These are phyloP conservation scores for Troides helena DNA, from an alignment of 2,888 invertebrate genomes.

Conservation along the genomic window DNA sequence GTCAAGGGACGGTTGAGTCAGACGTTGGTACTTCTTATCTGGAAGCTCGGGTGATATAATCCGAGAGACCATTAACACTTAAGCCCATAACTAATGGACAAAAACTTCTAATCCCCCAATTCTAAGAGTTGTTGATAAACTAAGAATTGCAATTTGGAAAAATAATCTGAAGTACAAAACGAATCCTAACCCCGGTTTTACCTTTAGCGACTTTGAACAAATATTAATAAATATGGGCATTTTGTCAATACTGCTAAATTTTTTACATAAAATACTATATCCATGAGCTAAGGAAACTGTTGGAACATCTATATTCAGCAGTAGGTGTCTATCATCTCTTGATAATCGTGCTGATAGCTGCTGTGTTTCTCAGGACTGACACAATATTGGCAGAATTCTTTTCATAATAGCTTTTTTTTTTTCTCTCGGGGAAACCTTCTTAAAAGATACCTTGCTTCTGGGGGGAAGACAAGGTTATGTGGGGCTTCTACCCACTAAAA, in stretches of 20 bases:
- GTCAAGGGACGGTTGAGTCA: constrained; percentile 62
- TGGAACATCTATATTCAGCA: too few relatives aligned
- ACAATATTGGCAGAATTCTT: too few relatives aligned
- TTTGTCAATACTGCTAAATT: neutral
- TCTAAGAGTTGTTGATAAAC: constrained; percentile 55
- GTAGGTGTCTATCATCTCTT: too few relatives aligned
- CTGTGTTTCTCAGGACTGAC: too few relatives aligned
- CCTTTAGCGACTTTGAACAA: neutral
- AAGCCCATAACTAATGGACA: constrained; percentile 73
- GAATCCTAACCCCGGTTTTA: neutral
- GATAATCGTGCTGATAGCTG: too few relatives aligned
- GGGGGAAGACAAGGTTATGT: too few relatives aligned
- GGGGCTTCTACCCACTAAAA: too few relatives aligned
- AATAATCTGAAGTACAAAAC: constrained; percentile 11
- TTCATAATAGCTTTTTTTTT: too few relatives aligned
- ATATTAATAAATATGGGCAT: neutral
- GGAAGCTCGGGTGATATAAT: constrained; percentile 57
- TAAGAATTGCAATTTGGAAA: constrained; percentile 51
- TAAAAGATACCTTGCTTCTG: too few relatives aligned
- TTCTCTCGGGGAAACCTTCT: too few relatives aligned
- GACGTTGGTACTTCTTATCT: constrained; percentile 59
- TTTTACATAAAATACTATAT: too few relatives aligned
- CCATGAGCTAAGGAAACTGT: too few relatives aligned
- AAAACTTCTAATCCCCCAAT: constrained; percentile 72
- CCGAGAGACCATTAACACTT: constrained; percentile 75